Percentiles rank a stretch among this genome's conserved stretches.
Conservation (phyloP, 2,113 vertebrate species). For the Archilochus colubris region DNA sequence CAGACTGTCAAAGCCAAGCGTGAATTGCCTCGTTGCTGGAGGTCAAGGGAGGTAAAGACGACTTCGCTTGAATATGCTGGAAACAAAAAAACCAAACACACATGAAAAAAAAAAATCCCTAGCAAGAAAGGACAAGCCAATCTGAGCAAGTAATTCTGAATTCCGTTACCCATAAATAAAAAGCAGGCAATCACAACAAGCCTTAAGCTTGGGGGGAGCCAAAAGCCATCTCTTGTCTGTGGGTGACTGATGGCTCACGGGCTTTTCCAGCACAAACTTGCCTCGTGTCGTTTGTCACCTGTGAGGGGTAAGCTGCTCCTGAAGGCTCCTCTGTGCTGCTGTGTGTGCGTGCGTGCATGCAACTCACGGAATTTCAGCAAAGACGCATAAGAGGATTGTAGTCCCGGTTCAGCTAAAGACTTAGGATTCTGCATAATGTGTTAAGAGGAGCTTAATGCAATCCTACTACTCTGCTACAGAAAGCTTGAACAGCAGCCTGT, state of each 20-base stretch:
- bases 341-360: constrained; percentile 53
- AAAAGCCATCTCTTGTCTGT: neutral
- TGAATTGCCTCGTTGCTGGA: neutral
- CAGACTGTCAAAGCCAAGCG: neutral
- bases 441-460: constrained; percentile 66
- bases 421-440: constrained; percentile 62
- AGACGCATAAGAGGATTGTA: constrained; percentile 68
- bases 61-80: neutral
- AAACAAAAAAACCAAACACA: constrained; percentile 30
- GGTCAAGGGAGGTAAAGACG: constrained; percentile 53
- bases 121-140: constrained; percentile 65
- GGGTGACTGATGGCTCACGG: neutral
- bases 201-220: neutral
- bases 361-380: constrained; percentile 61
- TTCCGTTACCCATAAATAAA: constrained; percentile 47
- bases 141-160: constrained; percentile 22
- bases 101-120: constrained; percentile 3
- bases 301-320: constrained; percentile 3
- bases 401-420: constrained; percentile 53
- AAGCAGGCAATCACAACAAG: constrained; percentile 15
- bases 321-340: constrained; percentile 59
- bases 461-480: constrained; percentile 60
- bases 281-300: constrained; percentile 47
- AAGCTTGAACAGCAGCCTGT: constrained; percentile 56
- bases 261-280: constrained; percentile 60